Percentiles rank a stretch among this genome's conserved stretches.
Conservation (phyloP, 2,797 vertebrate species). For the Limosa lapponica region DNA sequence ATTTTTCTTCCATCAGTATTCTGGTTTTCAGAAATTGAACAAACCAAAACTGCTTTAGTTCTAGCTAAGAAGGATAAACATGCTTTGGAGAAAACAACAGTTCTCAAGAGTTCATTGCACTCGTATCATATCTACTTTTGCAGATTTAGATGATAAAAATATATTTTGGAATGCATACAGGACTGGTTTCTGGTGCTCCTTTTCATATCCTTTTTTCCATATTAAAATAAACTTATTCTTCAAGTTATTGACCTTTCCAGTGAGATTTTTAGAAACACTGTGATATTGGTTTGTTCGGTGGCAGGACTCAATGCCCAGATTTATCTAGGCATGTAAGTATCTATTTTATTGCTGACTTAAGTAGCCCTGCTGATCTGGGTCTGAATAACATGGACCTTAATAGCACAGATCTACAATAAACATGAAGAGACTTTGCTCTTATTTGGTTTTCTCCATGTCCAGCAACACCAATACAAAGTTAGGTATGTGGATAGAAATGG, state of each 20-base stretch:
- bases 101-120: background rate
- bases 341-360: background rate
- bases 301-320: background rate
- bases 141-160: background rate
- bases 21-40: slow-evolving; percentile 55
- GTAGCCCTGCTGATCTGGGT: background rate
- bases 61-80: slow-evolving; percentile 54
- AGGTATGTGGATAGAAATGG: background rate
- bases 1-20: background rate
- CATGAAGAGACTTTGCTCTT: background rate
- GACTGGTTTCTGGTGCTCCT: background rate
- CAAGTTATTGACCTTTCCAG: background rate
- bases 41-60: slow-evolving; percentile 44
- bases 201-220: background rate
- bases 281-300: background rate
- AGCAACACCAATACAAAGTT: background rate
- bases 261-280: background rate
- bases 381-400: background rate
- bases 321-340: background rate
- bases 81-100: background rate
- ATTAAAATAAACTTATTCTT: background rate
- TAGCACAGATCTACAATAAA: background rate
- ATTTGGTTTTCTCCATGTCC: background rate
- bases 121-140: background rate
- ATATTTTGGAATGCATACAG: background rate